phyloP scores from a whole-genome alignment of 2,888 invertebrate genomes.

The Aproaerema taeniolella region DNA sequence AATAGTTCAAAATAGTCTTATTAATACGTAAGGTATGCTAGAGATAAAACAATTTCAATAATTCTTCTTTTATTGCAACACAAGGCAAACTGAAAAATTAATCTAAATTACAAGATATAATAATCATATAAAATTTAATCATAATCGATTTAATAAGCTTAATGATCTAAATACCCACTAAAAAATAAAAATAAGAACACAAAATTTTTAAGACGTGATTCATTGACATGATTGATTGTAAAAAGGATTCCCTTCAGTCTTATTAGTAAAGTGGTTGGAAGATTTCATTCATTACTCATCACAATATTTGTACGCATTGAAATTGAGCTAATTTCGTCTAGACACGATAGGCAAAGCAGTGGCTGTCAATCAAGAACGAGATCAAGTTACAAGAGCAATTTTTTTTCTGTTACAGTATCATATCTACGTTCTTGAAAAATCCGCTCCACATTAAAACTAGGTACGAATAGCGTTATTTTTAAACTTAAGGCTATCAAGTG shows the following conservation, averaged over 20 bases:
- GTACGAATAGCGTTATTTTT: too few species aligned
- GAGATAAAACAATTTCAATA: too few species aligned
- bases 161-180: background rate
- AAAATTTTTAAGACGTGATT: slow-evolving; percentile 22
- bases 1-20: too few species aligned
- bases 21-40: too few species aligned
- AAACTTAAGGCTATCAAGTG: slow-evolving; percentile 18
- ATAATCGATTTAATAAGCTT: background rate
- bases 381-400: background rate
- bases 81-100: too few species aligned
- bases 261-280: slow-evolving; percentile 38
- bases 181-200: slow-evolving; percentile 35
- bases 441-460: background rate
- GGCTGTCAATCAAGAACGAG: background rate
- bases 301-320: slow-evolving; percentile 41
- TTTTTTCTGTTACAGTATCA: background rate
- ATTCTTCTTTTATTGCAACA: too few species aligned
- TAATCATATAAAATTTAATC: background rate
- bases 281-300: slow-evolving; percentile 25
- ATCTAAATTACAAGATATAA: too few species aligned
- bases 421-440: background rate
- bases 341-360: background rate
- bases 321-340: slow-evolving; percentile 32
- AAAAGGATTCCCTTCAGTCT: slow-evolving; percentile 43
- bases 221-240: slow-evolving; percentile 25